phyloP scores from a whole-genome alignment of 2,888 invertebrate genomes.

The Bursaphelenchus okinawaensis region DNA sequence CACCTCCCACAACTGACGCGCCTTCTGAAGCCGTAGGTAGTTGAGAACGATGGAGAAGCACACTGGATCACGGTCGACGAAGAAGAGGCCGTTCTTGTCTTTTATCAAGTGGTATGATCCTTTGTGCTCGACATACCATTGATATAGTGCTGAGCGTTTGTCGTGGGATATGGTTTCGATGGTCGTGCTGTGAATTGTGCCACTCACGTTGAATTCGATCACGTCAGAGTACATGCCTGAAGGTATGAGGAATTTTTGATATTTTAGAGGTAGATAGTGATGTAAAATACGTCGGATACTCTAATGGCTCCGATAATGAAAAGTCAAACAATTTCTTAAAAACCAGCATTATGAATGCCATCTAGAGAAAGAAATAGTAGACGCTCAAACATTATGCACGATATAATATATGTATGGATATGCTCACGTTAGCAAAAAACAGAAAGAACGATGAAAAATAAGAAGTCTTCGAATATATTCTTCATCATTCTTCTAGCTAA shows the following conservation, averaged over 20 bases:
- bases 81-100: constrained; percentile 46
- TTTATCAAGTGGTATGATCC: constrained; percentile 37
- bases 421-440: too few relatives aligned
- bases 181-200: constrained; percentile 31
- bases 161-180: constrained; percentile 31
- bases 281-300: background rate
- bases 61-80: constrained; percentile 53
- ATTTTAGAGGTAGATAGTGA: background rate
- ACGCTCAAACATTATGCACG: too few relatives aligned
- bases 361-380: too few relatives aligned
- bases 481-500: too few relatives aligned
- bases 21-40: constrained; percentile 45
- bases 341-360: too few relatives aligned
- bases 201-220: constrained; percentile 53
- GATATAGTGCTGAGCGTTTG: constrained; percentile 31
- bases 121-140: constrained; percentile 51
- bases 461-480: too few relatives aligned
- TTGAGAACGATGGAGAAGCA: constrained; percentile 52
- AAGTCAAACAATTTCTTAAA: too few relatives aligned
- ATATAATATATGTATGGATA: too few relatives aligned
- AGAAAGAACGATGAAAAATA: too few relatives aligned
- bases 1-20: constrained; percentile 53
- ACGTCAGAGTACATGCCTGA: constrained; percentile 22
- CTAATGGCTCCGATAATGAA: too few relatives aligned
- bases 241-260: too few relatives aligned